phyloP scores from a whole-genome alignment of 2,888 invertebrate genomes.

The Machimus atricapillus region DNA sequence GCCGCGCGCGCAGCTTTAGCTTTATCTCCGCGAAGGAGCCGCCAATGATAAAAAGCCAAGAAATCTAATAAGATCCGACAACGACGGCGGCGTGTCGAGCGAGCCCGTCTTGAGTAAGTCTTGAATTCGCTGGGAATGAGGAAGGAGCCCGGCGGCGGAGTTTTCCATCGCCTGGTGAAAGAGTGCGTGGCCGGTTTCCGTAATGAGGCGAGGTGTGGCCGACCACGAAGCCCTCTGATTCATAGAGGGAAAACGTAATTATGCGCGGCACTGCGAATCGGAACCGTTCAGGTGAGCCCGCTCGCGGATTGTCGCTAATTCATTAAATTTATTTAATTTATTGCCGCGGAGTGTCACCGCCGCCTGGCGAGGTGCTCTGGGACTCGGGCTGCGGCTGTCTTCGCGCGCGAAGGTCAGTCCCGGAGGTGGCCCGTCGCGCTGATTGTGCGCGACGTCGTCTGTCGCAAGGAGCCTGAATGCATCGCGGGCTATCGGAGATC shows the following conservation, averaged over 20 bases:
- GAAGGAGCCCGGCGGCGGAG: conserved; percentile 18
- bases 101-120: not conserved
- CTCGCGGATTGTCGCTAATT: conserved; percentile 3
- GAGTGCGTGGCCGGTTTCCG: conserved; percentile 46
- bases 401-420: conserved; percentile 9
- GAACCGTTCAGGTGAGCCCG: not conserved
- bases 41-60: not conserved
- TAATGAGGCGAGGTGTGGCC: conserved; percentile 45
- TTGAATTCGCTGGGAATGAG: conserved; percentile 4
- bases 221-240: conserved; percentile 15
- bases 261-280: not conserved
- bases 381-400: not conserved
- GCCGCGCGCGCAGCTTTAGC: too few relatives aligned
- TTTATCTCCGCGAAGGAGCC: not conserved
- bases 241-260: conserved; percentile 27
- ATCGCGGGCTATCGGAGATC: not conserved
- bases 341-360: conserved; percentile 4
- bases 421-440: not conserved
- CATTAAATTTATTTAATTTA: conserved; percentile 24
- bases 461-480: not conserved
- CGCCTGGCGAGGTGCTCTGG: not conserved
- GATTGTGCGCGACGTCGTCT: not conserved
- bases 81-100: not conserved
- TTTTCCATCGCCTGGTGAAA: conserved; percentile 37
- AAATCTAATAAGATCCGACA: conserved; percentile 18